phyloP scores from a whole-genome alignment of 2,888 invertebrate genomes.

The Ashinkailepas kermadecensis region DNA sequence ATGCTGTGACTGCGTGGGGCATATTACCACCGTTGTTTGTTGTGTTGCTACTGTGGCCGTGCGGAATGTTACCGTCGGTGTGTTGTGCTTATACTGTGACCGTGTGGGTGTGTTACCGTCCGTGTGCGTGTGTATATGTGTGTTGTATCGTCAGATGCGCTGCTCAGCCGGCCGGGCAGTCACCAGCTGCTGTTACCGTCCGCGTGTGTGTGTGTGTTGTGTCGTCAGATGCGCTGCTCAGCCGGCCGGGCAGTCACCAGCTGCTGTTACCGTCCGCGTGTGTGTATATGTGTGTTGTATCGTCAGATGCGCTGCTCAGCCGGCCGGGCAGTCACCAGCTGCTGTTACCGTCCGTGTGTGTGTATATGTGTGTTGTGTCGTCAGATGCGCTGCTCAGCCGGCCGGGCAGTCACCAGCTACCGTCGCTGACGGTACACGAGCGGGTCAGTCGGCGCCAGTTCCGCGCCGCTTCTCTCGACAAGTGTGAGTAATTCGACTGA shows the following conservation, averaged over 20 bases:
- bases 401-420: conserved; percentile 19
- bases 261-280: too few species aligned
- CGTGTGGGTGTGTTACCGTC: too few species aligned
- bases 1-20: too few species aligned
- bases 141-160: neutral
- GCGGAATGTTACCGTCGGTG: too few species aligned
- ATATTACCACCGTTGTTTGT: too few species aligned
- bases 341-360: too few species aligned
- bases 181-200: conserved; percentile 14
- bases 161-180: conserved; percentile 13
- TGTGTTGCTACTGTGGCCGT: too few species aligned
- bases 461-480: conserved; percentile 29
- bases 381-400: conserved; percentile 11
- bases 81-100: too few species aligned
- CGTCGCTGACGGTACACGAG: neutral
- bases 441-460: conserved; percentile 31
- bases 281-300: too few species aligned
- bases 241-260: conserved; percentile 15
- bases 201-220: too few species aligned
- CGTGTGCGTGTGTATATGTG: neutral
- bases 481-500: conserved; percentile 26
- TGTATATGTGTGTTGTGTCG: neutral
- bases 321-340: conserved; percentile 16
- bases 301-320: conserved; percentile 13
- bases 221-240: conserved; percentile 14